Evolutionary conservation across 2,888 invertebrate species (phyloP), one percentile per base, ranked within the genome.

Genomic region (Argyra leucocephala): DNA sequence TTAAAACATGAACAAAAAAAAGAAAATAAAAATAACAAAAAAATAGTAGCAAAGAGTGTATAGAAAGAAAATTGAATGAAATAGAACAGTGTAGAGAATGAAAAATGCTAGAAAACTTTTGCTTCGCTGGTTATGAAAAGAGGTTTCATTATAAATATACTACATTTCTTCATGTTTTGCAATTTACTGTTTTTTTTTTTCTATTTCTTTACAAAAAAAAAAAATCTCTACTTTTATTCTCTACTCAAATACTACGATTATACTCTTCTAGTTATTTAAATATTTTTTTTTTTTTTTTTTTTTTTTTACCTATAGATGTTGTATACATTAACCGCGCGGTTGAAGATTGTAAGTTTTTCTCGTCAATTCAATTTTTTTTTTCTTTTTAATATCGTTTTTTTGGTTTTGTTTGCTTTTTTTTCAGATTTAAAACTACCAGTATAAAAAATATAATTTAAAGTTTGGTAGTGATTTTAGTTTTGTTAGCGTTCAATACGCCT

Each of bases 61-160:
- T 48, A 48, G 48, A 48, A n/a, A n/a, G n/a, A n/a, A n/a, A n/a
- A 48, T 18, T 48, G 48, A 48, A 48, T 48, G 48, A 48, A 48
- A 48, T 48, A 48, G 48, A 48, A 48, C 48, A 48, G 18, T 18
- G 9, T 48, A 48, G 48, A 48, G 18, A 18, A 31, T 5, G 18
- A 48, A 48, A 48, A 18, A 48, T 18, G 6, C 15, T 48, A 18
- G 3, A 48, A 48, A 48, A 48, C 15, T 48, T 48, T 48, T 48
- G 48, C 48, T 48, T 48, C 48, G 48, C 15, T 48, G 48, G 48
- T 48, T 48, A 48, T 48, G 48, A 48, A 48, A 48, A 48, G 48
- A 48, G 48, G 48, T 48, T 48, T 48, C 15, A 12, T 48, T 31
- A 31, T 31, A 31, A 31, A n/a, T n/a, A n/a, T n/a, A n/a, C n/a